phyloP scores from a whole-genome alignment of 1,140 invertebrate species.

The Leptinotarsa texana region DNA sequence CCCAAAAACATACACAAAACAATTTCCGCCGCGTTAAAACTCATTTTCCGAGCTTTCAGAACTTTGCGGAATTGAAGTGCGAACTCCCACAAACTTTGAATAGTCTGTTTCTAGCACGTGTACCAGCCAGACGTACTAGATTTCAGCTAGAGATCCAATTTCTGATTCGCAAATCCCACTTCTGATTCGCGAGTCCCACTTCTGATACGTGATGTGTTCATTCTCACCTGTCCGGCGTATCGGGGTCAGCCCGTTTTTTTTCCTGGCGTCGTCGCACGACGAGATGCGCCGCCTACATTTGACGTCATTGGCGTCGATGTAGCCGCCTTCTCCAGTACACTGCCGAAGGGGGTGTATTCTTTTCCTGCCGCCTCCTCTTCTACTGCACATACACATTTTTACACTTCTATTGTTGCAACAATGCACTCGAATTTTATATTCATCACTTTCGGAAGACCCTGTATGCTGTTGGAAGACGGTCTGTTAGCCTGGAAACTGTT shows the following conservation, averaged over 20 bases:
- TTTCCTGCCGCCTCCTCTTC: conserved; percentile 45
- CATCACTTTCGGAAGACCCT: conserved; percentile 35
- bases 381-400: conserved; percentile 44
- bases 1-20: background rate
- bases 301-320: conserved; percentile 52
- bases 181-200: conserved; percentile 8
- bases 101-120: conserved; percentile 19
- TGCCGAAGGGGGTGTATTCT: conserved; percentile 47
- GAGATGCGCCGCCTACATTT: conserved; percentile 46
- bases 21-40: background rate
- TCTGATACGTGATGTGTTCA: conserved; percentile 33
- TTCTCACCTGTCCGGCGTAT: conserved; percentile 46
- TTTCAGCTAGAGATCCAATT: conserved; percentile 18
- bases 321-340: conserved; percentile 38
- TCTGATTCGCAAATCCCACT: background rate
- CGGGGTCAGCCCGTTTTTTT: conserved; percentile 47
- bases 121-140: conserved; percentile 24
- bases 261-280: conserved; percentile 43
- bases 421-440: conserved; percentile 27
- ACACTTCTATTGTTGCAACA: conserved; percentile 11
- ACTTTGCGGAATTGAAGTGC: conserved; percentile 19
- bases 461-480: conserved; percentile 11
- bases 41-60: background rate
- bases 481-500: conserved; percentile 45
- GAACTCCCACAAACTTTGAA: conserved; percentile 23